phyloP scores from a whole-genome alignment of 1,140 invertebrate genomes.

The Piezodorus guildinii region DNA sequence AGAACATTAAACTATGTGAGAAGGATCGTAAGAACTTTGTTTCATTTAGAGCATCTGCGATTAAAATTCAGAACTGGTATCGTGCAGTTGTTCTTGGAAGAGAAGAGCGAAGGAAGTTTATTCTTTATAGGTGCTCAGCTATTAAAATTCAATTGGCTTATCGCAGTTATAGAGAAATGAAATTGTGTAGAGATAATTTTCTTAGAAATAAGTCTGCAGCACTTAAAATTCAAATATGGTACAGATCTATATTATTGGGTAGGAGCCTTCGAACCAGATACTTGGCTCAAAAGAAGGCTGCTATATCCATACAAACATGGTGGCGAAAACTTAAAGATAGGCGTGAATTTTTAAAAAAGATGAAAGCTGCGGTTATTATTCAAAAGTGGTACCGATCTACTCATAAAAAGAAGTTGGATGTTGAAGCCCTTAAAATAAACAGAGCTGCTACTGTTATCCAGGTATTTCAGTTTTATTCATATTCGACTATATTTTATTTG shows the following conservation, averaged over 20 bases:
- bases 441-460: not conserved
- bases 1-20: slow-evolving; percentile 11
- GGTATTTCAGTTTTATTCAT: not conserved
- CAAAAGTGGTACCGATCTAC: not conserved
- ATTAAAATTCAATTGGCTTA: slow-evolving; percentile 21
- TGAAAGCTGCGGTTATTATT: slow-evolving; percentile 1
- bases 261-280: not conserved
- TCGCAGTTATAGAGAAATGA: slow-evolving; percentile 8
- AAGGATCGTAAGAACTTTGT: slow-evolving; percentile 29
- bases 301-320: not conserved
- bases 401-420: not conserved
- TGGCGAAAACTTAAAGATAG: not conserved
- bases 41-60: slow-evolving; percentile 30
- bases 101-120: slow-evolving; percentile 1
- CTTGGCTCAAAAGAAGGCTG: not conserved
- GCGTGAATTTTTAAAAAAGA: not conserved
- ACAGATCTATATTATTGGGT: not conserved
- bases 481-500: no score
- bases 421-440: not conserved
- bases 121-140: not conserved
- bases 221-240: slow-evolving; percentile 11
- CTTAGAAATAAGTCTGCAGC: not conserved
- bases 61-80: slow-evolving; percentile 21
- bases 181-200: not conserved
- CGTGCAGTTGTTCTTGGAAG: not conserved